Percentiles rank a stretch among this genome's conserved stretches.
Evolutionary conservation across 2,113 vertebrate species (phyloP).

Genomic region (Centrocercus urophasianus): DNA sequence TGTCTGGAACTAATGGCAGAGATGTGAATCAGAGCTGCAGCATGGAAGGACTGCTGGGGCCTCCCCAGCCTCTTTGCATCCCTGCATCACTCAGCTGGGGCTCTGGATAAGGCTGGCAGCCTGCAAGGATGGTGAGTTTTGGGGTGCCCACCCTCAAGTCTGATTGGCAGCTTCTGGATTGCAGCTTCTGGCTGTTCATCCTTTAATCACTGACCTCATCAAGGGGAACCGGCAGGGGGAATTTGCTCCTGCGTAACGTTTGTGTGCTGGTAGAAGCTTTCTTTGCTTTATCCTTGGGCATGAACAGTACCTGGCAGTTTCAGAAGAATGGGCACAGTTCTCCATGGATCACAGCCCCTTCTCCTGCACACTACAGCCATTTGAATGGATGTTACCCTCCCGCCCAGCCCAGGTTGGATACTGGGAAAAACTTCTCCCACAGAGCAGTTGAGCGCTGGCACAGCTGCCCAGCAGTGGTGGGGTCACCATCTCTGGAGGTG

Average conservation of each 20-base stretch:
- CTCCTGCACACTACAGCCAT: fast-evolving
- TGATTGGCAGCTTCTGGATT: fast-evolving
- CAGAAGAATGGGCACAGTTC: neutral
- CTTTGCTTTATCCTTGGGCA: neutral
- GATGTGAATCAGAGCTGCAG: fast-evolving
- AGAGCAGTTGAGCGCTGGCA: neutral
- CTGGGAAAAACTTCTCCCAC: neutral
- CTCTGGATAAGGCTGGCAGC: neutral
- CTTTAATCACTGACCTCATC: neutral
- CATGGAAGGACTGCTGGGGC: neutral
- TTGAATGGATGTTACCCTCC: neutral
- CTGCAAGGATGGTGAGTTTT: neutral
- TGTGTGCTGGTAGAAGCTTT: fast-evolving
- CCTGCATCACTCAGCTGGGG: fast-evolving
- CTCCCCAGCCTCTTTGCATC: neutral
- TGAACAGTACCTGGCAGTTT: neutral
- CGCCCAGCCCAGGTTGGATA: neutral
- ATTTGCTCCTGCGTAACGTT: neutral
- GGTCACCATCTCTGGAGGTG: neutral
- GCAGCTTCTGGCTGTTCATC: fast-evolving
- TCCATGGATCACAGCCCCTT: neutral
- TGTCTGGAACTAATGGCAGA: neutral
- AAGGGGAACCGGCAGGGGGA: neutral
- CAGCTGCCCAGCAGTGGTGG: too few relatives aligned
- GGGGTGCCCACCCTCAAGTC: fast-evolving